phyloP scores from a whole-genome alignment of 92 coral and sea anemone species.

The Phymanthus crucifer region DNA sequence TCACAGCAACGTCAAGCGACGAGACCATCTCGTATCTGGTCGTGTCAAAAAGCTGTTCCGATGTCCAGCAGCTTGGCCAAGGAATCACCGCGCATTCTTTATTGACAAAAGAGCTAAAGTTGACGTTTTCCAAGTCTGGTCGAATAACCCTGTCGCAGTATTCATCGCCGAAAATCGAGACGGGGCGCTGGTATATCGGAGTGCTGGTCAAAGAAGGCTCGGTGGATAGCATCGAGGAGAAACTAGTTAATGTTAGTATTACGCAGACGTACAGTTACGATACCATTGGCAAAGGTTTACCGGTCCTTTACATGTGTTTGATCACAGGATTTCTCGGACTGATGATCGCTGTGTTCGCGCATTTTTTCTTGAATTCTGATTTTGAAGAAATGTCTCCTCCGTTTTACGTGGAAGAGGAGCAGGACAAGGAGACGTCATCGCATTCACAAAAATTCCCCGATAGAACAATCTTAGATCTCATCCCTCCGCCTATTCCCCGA shows the following conservation, averaged over 20 bases:
- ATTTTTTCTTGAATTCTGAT: constrained; percentile 90
- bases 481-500: constrained; percentile 63
- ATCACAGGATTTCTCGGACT: constrained; percentile 73
- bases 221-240: constrained; percentile 27
- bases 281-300: constrained; percentile 59
- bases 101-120: constrained; percentile 36
- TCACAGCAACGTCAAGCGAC: constrained; percentile 64
- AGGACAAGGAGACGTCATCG: constrained; percentile 1
- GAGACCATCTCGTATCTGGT: constrained; percentile 59
- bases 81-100: constrained; percentile 33
- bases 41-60: constrained; percentile 74
- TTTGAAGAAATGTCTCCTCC: constrained; percentile 60
- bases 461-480: constrained; percentile 35
- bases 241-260: constrained; percentile 61
- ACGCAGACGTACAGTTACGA: constrained; percentile 54
- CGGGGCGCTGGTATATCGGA: constrained; percentile 96
- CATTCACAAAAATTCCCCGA: constrained; percentile 24
- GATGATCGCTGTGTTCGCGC: constrained; percentile 74
- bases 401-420: constrained; percentile 17
- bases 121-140: constrained; percentile 79
- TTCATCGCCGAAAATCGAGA: constrained; percentile 72
- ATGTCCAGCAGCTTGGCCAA: constrained; percentile 54
- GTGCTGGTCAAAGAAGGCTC: constrained; percentile 41
- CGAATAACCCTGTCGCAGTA: constrained; percentile 82
- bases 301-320: constrained; percentile 62